Evolutionary conservation across 1,140 invertebrate genomes (phyloP).

Genomic region (Platorchestia sp.): DNA sequence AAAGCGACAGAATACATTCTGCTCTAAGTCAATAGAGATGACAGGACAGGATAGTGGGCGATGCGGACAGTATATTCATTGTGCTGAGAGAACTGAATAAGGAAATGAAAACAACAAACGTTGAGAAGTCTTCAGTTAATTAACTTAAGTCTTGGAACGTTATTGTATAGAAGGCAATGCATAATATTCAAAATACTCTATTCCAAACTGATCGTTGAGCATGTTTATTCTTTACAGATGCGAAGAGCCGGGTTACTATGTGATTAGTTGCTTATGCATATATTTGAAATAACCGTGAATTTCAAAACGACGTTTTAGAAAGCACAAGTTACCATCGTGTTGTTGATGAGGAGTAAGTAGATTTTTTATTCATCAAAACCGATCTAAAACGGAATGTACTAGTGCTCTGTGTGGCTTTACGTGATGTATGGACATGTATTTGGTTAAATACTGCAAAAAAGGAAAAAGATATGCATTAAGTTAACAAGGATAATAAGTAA

Average conservation of each 20-base stretch:
- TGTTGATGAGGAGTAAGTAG: neutral
- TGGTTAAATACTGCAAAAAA: too few species aligned
- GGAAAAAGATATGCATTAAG: too few species aligned
- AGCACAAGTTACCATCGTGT: neutral
- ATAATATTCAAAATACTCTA: too few species aligned
- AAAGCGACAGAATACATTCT: neutral
- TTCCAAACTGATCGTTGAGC: neutral
- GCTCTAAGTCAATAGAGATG: neutral
- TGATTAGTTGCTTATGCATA: neutral
- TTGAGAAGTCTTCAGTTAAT: neutral
- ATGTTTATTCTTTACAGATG: neutral
- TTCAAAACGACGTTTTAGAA: neutral
- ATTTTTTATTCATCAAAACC: too few species aligned
- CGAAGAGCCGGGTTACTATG: neutral
- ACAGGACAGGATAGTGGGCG: neutral
- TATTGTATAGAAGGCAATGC: neutral
- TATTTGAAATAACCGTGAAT: neutral
- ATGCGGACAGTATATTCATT: neutral
- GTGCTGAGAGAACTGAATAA: neutral
- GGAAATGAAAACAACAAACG: neutral
- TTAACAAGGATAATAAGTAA: too few species aligned
- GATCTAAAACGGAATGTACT: too few species aligned
- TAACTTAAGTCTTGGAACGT: neutral
- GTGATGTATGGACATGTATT: too few species aligned
- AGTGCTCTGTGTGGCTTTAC: too few species aligned